phyloP scores from a whole-genome alignment of 64 coral and sea anemone genomes.

The Dendronephthya gigantea region DNA sequence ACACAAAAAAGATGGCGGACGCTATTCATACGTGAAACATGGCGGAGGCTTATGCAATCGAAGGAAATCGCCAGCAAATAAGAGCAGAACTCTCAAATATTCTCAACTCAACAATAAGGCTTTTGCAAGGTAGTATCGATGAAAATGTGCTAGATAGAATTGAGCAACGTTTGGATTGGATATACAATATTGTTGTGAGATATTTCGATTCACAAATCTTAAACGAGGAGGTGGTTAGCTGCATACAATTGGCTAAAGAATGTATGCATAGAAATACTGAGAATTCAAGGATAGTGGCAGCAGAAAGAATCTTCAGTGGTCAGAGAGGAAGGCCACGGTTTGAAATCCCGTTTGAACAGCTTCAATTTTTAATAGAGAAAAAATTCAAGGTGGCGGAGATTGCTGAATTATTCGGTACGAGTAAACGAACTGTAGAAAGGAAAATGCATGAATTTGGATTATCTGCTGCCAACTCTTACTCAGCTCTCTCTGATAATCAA shows the following conservation, averaged over 20 bases:
- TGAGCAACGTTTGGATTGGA: neutral
- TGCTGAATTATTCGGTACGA: neutral
- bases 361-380: neutral
- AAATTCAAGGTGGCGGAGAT: neutral
- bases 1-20: neutral
- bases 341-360: neutral
- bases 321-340: neutral
- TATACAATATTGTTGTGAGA: neutral
- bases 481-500: neutral
- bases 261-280: neutral
- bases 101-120: neutral
- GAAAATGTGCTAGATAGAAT: neutral
- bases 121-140: neutral
- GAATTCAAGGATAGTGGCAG: neutral
- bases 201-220: neutral
- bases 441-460: neutral
- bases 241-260: neutral
- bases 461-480: neutral
- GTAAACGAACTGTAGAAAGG: neutral
- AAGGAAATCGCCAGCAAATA: neutral
- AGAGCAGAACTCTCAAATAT: neutral
- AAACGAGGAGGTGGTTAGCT: neutral
- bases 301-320: neutral
- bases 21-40: neutral
- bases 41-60: neutral